These are phyloP conservation scores for Mnemiopsis leidyi DNA, from an alignment of 37 sponge, comb jelly and placozoan species.

Conservation along the genomic window DNA sequence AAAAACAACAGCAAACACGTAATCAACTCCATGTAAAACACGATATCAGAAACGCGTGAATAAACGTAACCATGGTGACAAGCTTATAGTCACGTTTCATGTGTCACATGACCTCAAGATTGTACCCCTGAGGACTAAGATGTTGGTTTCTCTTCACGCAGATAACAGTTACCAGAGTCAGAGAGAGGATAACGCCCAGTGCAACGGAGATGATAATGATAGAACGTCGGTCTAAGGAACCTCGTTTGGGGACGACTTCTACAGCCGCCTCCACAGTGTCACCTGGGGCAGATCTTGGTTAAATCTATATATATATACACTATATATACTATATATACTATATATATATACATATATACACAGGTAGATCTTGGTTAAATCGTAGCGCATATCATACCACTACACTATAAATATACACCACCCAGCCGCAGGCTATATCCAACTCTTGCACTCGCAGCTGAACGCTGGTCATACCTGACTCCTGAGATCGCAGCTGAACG, in stretches of 20 bases:
- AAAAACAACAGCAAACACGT: background rate
- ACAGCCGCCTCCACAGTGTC: background rate
- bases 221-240: background rate
- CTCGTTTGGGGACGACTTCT: background rate
- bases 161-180: background rate
- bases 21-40: background rate
- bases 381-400: no score
- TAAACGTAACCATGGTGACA: background rate
- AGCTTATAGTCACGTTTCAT: background rate
- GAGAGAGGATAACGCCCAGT: background rate
- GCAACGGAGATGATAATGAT: conserved; percentile 35
- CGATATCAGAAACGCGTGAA: background rate
- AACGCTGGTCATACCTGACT: no score
- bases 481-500: no score
- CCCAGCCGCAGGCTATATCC: no score
- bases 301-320: no score
- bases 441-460: no score
- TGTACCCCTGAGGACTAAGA: background rate
- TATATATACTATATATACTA: no score
- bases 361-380: no score
- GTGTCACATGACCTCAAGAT: conserved; percentile 39
- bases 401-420: no score
- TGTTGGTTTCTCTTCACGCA: conserved; percentile 49
- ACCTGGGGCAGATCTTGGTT: no score
- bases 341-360: no score